These are phyloP conservation scores for Ovis aries DNA, from an alignment of 2,113 vertebrate species.

Conservation along the genomic window DNA sequence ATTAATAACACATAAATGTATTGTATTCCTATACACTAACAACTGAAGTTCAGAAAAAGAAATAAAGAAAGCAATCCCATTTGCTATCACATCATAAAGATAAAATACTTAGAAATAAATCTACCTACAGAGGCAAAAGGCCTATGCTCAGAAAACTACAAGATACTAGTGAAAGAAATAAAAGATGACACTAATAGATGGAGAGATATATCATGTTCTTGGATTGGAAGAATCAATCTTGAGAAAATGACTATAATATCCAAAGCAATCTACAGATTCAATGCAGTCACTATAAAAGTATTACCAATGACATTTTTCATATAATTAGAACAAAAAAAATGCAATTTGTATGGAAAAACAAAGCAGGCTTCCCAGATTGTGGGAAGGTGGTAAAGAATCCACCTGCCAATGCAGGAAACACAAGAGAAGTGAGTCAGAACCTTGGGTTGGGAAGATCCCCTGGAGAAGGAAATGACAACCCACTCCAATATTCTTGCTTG, in stretches of 20 bases:
- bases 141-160: background rate
- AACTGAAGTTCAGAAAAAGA: background rate
- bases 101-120: background rate
- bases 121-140: background rate
- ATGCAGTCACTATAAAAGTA: background rate
- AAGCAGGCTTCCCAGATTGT: background rate
- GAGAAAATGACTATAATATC: background rate
- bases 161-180: background rate
- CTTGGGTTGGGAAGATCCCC: background rate
- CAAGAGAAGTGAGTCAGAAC: background rate
- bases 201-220: background rate
- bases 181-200: background rate
- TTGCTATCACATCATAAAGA: background rate
- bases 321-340: background rate
- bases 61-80: background rate
- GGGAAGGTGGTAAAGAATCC: background rate
- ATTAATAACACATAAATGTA: background rate
- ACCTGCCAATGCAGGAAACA: background rate
- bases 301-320: background rate
- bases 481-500: background rate
- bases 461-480: background rate
- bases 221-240: background rate
- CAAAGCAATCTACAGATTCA: background rate
- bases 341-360: background rate
- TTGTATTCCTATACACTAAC: background rate